Conservation (phyloP, 2,888 invertebrate species). For the Caenorhabditis doughertyi region DNA sequence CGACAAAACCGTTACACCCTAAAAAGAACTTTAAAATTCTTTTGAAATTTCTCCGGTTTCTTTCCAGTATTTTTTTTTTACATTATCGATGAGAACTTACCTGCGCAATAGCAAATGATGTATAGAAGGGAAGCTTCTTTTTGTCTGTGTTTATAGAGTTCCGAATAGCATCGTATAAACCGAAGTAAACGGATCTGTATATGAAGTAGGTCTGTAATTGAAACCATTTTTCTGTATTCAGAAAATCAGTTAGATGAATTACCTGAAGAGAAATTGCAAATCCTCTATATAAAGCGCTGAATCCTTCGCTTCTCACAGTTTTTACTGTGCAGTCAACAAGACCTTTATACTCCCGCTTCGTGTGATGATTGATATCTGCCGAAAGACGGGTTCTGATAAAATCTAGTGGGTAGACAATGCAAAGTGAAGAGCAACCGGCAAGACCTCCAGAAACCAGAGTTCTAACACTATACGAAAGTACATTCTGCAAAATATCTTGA, state of each 20-base stretch:
- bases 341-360: conserved; percentile 72
- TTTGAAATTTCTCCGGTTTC: background rate
- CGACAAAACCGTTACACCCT: conserved; percentile 71
- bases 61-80: background rate
- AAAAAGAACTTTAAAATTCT: conserved; percentile 17
- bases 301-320: conserved; percentile 89
- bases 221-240: background rate
- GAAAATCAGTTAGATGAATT: conserved; percentile 59
- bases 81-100: conserved; percentile 33
- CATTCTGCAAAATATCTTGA: conserved; percentile 59
- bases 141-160: conserved; percentile 87
- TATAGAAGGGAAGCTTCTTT: conserved; percentile 90
- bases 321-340: conserved; percentile 84
- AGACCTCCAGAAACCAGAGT: conserved; percentile 72
- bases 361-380: conserved; percentile 70
- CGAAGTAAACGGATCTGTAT: conserved; percentile 95
- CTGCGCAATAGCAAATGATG: conserved; percentile 90
- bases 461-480: conserved; percentile 66
- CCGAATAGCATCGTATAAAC: conserved; percentile 95
- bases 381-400: conserved; percentile 73
- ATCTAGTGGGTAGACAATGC: conserved; percentile 76
- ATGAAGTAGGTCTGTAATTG: conserved; percentile 86
- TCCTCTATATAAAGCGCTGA: conserved; percentile 91
- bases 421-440: conserved; percentile 74
- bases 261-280: conserved; percentile 96